Conservation (phyloP, 2,797 vertebrate genomes). For the Ptychobarbus kaznakovi region DNA sequence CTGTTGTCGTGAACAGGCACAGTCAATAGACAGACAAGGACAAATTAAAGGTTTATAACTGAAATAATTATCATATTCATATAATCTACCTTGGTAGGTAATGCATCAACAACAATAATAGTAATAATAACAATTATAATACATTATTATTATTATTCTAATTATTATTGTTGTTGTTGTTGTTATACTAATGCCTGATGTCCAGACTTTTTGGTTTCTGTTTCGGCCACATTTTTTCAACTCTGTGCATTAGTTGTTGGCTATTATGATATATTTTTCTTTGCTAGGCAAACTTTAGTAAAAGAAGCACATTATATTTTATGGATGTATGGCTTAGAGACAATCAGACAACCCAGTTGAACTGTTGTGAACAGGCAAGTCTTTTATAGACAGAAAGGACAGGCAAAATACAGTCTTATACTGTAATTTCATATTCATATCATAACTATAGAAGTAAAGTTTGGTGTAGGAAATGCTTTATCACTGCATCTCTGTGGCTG, state of each 20-base stretch:
- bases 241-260: background rate
- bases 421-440: background rate
- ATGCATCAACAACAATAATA: background rate
- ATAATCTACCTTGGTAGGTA: too few species aligned
- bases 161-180: background rate
- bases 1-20: background rate
- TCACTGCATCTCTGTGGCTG: constrained; percentile 47
- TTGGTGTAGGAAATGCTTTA: constrained; percentile 8
- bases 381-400: background rate
- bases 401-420: background rate
- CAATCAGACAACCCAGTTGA: background rate
- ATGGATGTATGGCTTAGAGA: background rate
- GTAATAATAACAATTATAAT: background rate
- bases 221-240: background rate
- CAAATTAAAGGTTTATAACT: too few species aligned
- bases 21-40: background rate
- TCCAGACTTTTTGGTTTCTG: background rate
- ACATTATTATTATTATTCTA: background rate
- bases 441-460: background rate
- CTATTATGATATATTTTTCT: background rate
- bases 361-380: background rate
- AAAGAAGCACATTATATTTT: background rate
- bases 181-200: background rate
- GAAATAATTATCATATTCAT: too few species aligned
- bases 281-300: background rate